A percentile compares a stretch with the other conserved stretches of the same genome.
phyloP scores from a whole-genome alignment of 2,113 vertebrate species.

The Gobiocypris rarus region DNA sequence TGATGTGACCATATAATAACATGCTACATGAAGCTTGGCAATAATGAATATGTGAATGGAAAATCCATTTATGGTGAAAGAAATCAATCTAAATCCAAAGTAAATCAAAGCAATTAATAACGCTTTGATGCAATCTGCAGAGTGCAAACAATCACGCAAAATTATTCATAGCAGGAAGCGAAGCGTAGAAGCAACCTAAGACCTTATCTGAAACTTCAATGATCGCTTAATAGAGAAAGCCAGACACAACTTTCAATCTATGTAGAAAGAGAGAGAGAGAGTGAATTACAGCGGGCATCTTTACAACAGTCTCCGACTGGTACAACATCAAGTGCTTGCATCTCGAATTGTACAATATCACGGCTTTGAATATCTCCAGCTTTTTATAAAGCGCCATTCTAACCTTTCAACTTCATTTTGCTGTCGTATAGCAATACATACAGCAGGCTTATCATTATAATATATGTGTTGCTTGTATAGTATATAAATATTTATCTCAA shows the following conservation, averaged over 20 bases:
- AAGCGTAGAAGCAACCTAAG: slow-evolving; percentile 60
- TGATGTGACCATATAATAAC: slow-evolving; percentile 79
- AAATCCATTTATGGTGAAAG: slow-evolving; percentile 74
- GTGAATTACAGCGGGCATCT: neutral
- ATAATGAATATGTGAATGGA: slow-evolving; percentile 77
- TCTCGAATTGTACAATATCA: slow-evolving; percentile 1
- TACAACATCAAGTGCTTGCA: slow-evolving; percentile 28
- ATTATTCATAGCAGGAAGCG: slow-evolving; percentile 63
- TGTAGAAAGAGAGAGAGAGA: slow-evolving; percentile 33
- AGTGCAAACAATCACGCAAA: slow-evolving; percentile 68
- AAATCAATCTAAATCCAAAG: slow-evolving; percentile 77
- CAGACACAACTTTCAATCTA: slow-evolving; percentile 47
- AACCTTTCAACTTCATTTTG: neutral
- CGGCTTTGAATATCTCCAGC: neutral
- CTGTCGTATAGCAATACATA: neutral
- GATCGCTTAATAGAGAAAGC: slow-evolving; percentile 53
- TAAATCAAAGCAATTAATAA: slow-evolving; percentile 81
- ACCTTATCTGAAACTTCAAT: slow-evolving; percentile 62
- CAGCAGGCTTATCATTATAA: neutral
- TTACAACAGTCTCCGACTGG: slow-evolving; percentile 14
- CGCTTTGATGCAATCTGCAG: slow-evolving; percentile 77
- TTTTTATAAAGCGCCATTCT: neutral
- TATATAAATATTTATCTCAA: neutral
- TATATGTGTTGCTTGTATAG: neutral
- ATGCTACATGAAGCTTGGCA: slow-evolving; percentile 77